Base-by-base conservation (phyloP, 2,113 vertebrate species). In the Morone saxatilis region DNA sequence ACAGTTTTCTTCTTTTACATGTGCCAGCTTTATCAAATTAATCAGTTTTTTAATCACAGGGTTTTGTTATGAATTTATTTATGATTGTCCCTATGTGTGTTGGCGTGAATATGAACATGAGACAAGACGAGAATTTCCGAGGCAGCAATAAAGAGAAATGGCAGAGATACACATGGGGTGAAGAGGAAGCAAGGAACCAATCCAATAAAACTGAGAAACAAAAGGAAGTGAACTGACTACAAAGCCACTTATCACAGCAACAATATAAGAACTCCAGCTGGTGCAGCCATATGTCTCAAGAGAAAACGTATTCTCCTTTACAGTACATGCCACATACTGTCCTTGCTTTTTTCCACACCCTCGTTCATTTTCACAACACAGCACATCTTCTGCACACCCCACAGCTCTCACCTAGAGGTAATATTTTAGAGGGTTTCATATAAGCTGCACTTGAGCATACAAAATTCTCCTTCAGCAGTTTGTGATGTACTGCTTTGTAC, bases 191-290 rank as follows among this genome's bases (percentile, higher is more conserved):
- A 8, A 51, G 71, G 86, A 65, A 70, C 71, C 61, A 9, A 70
- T 86, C 83, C 74, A 75, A 79, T 78, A 71, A 80, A 69, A 43
- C 5, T 1, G 70, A 79, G 71, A 77, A 75, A 79, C 59, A 66
- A 76, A 77, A 85, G 86, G 73, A 81, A 81, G 71, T 9, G 51
- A 84, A 72, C 50, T 45, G 60, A 85, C 68, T 77, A 65, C 61
- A 53, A 89, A 76, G 79, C 74, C 76, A 86, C 87, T 87, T 83
- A 86, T 86, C 73, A 80, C 79, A 74, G 80, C 74, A 60, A 63
- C 80, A 57, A 80, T 85, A 83, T 66, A 68, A 48, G 76, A 69
- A 9, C 74, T 86, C 76, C 88, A 88, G 91, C 91, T 92, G 89
- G 81, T 71, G 83, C 61, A 8, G 71, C 84, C 84, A 83, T 86